phyloP scores from a whole-genome alignment of 2,113 vertebrate genomes.

The Deroptyus accipitrinus region DNA sequence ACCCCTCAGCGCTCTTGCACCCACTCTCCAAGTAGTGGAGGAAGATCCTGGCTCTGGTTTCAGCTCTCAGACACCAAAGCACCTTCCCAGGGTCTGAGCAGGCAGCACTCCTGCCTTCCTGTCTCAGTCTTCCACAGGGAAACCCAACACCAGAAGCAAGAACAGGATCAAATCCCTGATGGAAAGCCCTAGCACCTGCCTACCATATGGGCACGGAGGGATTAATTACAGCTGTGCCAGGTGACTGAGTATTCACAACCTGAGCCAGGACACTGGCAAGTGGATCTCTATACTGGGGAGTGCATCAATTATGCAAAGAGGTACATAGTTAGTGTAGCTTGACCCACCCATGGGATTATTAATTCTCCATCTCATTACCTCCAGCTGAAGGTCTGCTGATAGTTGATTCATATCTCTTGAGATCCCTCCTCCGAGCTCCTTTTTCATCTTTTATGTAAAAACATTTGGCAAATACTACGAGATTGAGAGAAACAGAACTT shows the following conservation, averaged over 20 bases:
- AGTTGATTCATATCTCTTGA: not conserved
- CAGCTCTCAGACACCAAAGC: not conserved
- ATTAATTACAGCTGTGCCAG: conserved; percentile 56
- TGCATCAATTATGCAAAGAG: conserved; percentile 52
- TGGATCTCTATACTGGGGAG: not conserved
- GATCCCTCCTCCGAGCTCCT: not conserved
- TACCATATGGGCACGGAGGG: conserved; percentile 54
- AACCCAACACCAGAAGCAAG: conserved; percentile 64
- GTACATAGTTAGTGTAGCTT: not conserved
- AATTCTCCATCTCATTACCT: conserved; percentile 22
- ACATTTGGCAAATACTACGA: not conserved
- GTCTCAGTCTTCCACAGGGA: not conserved
- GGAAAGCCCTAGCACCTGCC: not conserved
- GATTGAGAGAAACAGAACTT: not conserved
- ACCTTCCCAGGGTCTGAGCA: not conserved
- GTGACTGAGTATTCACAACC: not conserved
- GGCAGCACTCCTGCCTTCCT: not conserved
- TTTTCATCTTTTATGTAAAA: not conserved
- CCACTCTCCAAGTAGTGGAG: not conserved
- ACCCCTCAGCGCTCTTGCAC: not conserved
- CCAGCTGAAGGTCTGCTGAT: not conserved
- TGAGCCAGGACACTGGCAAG: not conserved
- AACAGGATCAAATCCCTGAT: conserved; percentile 40
- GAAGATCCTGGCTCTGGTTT: not conserved
- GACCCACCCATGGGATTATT: not conserved